Evolutionary conservation across 1,140 invertebrate genomes (phyloP), one percentile per base, ranked within the genome.

Genomic region (Harpegnathos saltator): DNA sequence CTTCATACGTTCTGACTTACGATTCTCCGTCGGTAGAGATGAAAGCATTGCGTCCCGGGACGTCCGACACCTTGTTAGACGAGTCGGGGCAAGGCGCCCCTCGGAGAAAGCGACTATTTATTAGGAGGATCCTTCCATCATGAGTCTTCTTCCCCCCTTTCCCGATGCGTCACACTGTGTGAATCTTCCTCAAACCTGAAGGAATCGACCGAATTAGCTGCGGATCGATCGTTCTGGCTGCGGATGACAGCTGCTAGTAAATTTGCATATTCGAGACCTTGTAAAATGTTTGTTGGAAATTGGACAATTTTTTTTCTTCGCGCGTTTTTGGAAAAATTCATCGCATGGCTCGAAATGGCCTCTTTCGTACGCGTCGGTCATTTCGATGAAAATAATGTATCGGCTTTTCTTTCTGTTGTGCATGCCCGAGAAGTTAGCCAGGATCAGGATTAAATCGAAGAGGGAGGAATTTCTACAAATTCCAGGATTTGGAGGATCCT

Each of bases 61-160:
- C 89, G 91, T 91, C 91, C 92, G 90, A 93, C 92, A 93, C 92
- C 92, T 93, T 93, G 92, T 93, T 93, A 93, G 91, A 93, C 91
- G 89, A 90, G 90, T 90, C 85, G 65, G 86, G 90, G 89, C 89
- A 91, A 82, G 91, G 90, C 91, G 90, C 91, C 91, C 92, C 91
- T 89, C 83, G 88, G 72, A 91, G 90, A 91, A 91, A 91, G 89
- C 82, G 90, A 92, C 90, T 92, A 93, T 93, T 93, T 93, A 89
- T 93, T 93, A 92, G 82, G 78, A 61, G 61, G 84, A 83, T 86
- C 86, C 86, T 90, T 88, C 81, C 83, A 89, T 90, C 90, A 83
- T 78, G 78, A 24, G 48, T 71, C 84, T 77, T 83, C 82, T 83
- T 68, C 68, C 77, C 48, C 84, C 81, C 84, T 80, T 83, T 68